Conservation (phyloP, 2,113 vertebrate genomes). For the Vanacampus margaritifer region DNA sequence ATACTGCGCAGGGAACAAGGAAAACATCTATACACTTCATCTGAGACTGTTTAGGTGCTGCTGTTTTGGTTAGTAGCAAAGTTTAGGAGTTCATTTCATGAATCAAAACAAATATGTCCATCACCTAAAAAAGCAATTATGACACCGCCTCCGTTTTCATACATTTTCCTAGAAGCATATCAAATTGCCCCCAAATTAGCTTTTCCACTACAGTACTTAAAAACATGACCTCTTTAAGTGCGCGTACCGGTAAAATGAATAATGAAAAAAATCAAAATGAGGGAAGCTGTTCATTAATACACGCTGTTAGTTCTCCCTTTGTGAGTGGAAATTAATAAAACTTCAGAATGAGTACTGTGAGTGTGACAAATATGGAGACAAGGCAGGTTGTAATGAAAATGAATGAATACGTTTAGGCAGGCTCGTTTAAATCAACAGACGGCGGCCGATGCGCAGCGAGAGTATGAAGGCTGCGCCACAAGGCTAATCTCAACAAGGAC, state of each 20-base stretch:
- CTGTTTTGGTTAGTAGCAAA: too few species aligned
- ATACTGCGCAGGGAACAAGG: too few species aligned
- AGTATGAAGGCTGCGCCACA: constrained; percentile 10
- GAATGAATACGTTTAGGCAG: constrained; percentile 10
- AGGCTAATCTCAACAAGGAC: constrained; percentile 7
- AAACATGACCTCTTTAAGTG: constrained; percentile 11
- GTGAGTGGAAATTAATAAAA: constrained; percentile 24
- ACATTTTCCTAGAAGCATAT: background rate
- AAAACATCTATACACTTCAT: too few species aligned
- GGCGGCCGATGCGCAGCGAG: constrained; percentile 6
- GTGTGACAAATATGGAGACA: constrained; percentile 15
- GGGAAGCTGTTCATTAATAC: constrained; percentile 17
- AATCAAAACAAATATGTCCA: background rate
- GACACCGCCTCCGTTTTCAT: background rate
- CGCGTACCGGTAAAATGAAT: background rate
- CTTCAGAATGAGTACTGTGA: constrained; percentile 17
- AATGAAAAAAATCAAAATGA: constrained; percentile 9
- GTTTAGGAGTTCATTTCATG: background rate
- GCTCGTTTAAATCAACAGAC: constrained; percentile 38
- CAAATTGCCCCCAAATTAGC: constrained; percentile 8
- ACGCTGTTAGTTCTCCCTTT: constrained; percentile 22
- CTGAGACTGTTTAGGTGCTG: too few species aligned
- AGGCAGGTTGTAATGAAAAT: constrained; percentile 22
- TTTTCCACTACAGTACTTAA: constrained; percentile 1
- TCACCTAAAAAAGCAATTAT: constrained; percentile 25